These are phyloP conservation scores for Grammomys dolichurus DNA, from an alignment of 2,113 vertebrate genomes.

Conservation along the genomic window DNA sequence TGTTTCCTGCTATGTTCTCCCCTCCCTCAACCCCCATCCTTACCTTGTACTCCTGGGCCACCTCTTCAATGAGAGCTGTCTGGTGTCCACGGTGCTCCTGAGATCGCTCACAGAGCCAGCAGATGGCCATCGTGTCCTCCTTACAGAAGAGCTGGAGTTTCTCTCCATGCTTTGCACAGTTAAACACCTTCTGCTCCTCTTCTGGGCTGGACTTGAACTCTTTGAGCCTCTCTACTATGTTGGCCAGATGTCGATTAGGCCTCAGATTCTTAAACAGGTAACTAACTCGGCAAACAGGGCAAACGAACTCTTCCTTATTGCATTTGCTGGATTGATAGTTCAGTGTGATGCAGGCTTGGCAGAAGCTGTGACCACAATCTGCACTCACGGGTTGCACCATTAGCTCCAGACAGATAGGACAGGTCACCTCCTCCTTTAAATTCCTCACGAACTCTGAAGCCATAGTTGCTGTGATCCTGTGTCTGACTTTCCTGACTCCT, in stretches of 20 bases:
- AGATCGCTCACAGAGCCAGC: slow-evolving; percentile 89
- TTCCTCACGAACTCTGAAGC: slow-evolving; percentile 7
- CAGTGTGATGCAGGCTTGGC: slow-evolving; percentile 52
- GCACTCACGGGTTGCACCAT: slow-evolving; percentile 42
- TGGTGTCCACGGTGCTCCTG: slow-evolving; percentile 88
- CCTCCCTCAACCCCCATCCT: not conserved
- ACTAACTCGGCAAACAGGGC: slow-evolving; percentile 53
- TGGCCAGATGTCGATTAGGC: slow-evolving; percentile 82
- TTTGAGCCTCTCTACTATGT: slow-evolving; percentile 87
- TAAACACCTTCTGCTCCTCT: not conserved
- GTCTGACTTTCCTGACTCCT: not conserved
- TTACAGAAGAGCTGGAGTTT: slow-evolving; percentile 89
- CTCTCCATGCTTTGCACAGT: slow-evolving; percentile 87
- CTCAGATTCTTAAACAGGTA: not conserved
- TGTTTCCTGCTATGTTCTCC: not conserved
- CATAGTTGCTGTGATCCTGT: not conserved
- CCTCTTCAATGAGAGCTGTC: slow-evolving; percentile 82
- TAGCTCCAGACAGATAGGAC: slow-evolving; percentile 62
- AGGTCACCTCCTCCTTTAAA: slow-evolving; percentile 42
- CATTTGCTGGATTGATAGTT: not conserved
- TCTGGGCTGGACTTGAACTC: slow-evolving; percentile 42
- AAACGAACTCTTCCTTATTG: not conserved
- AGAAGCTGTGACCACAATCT: slow-evolving; percentile 75
- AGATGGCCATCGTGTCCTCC: slow-evolving; percentile 88
- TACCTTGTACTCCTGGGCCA: slow-evolving; percentile 87